Conservation (phyloP, 2,797 vertebrate genomes). For the Rhadinocentrus ornatus region DNA sequence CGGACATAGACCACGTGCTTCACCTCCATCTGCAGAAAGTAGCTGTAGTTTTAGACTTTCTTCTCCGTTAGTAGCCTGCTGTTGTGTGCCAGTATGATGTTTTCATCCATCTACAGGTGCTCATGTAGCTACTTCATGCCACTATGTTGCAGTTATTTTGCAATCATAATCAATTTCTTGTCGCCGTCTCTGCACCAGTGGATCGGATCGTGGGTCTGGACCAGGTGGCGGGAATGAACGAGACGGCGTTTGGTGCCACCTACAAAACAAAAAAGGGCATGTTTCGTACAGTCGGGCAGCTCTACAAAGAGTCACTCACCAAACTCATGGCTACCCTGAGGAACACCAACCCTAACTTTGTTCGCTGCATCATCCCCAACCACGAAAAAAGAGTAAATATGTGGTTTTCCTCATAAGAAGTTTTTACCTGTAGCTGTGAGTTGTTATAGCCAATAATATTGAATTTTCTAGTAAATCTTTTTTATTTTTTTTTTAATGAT, state of each 20-base stretch:
- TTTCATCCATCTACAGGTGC: slow-evolving; percentile 56
- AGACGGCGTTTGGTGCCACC: slow-evolving; percentile 93
- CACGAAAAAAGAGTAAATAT: slow-evolving; percentile 88
- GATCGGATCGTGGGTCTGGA: slow-evolving; percentile 92
- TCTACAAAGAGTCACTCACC: slow-evolving; percentile 93
- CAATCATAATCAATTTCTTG: neutral
- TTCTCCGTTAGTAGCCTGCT: slow-evolving; percentile 33
- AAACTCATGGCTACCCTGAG: slow-evolving; percentile 93
- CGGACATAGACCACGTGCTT: neutral
- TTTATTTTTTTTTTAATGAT: neutral
- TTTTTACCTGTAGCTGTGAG: neutral
- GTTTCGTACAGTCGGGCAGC: slow-evolving; percentile 92
- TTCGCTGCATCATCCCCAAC: slow-evolving; percentile 94
- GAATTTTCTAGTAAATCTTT: neutral
- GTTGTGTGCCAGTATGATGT: slow-evolving; percentile 31
- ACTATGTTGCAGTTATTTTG: slow-evolving; percentile 22
- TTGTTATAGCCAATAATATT: neutral
- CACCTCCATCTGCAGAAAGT: slow-evolving; percentile 26
- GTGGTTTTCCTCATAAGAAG: neutral
- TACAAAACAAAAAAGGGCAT: slow-evolving; percentile 94
- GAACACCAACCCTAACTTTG: slow-evolving; percentile 95
- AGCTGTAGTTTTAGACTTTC: slow-evolving; percentile 26
- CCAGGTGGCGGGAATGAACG: slow-evolving; percentile 89
- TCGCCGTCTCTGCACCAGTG: slow-evolving; percentile 77
- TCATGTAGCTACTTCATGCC: slow-evolving; percentile 43